phyloP scores from a whole-genome alignment of 2,797 vertebrate genomes.

The Trichosurus vulpecula region DNA sequence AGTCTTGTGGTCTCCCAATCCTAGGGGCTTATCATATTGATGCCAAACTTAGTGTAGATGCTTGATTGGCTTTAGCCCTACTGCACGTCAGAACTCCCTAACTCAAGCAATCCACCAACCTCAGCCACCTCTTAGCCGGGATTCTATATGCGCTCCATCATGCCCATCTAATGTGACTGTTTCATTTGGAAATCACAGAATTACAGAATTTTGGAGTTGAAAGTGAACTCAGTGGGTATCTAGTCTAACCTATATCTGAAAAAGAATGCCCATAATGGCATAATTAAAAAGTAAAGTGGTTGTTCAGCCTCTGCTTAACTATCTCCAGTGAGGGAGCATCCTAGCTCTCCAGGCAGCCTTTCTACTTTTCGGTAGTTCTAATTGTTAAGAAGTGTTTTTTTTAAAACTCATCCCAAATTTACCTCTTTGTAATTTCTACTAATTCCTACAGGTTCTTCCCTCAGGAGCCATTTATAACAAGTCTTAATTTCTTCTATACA shows the following conservation, averaged over 20 bases:
- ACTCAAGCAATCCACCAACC: neutral
- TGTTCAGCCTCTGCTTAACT: neutral
- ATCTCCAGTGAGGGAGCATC: neutral
- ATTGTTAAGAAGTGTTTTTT: too few species aligned
- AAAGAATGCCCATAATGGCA: neutral
- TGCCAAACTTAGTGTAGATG: neutral
- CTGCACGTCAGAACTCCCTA: neutral
- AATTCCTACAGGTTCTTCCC: too few species aligned
- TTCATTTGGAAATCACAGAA: neutral
- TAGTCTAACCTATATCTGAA: neutral
- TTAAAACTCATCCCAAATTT: too few species aligned
- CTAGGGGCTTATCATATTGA: neutral
- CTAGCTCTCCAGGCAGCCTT: neutral
- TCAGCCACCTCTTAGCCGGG: neutral
- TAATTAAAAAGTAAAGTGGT: neutral
- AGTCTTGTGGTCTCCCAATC: neutral
- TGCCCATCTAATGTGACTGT: neutral
- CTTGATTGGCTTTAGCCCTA: neutral
- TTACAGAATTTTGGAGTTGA: neutral
- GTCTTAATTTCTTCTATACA: too few species aligned
- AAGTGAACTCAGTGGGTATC: neutral
- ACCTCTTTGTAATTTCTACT: too few species aligned
- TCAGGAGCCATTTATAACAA: too few species aligned
- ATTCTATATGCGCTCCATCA: neutral
- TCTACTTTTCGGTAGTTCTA: neutral